Conservation (phyloP, 2,113 vertebrate genomes). For the Pardalotus punctatus region DNA sequence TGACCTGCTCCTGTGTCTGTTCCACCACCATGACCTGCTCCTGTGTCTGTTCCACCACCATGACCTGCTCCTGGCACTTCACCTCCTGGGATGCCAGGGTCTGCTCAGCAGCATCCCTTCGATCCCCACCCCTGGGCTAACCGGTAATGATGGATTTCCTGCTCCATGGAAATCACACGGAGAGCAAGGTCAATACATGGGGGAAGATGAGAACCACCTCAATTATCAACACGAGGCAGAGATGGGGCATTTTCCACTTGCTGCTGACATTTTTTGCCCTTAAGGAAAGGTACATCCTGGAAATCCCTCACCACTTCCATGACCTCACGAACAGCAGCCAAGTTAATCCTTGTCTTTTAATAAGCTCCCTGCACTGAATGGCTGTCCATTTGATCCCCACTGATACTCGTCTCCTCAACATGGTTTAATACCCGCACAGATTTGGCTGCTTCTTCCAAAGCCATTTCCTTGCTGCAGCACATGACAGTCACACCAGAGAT, state of each 20-base stretch:
- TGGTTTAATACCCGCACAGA: conserved; percentile 13
- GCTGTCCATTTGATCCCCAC: conserved; percentile 3
- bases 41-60: too few relatives aligned
- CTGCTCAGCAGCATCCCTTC: background rate
- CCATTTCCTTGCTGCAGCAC: conserved; percentile 51
- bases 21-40: too few relatives aligned
- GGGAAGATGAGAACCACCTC: background rate
- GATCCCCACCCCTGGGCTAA: background rate
- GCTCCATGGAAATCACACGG: fast-evolving
- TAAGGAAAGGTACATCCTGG: background rate
- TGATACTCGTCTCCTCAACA: background rate
- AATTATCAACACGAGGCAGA: background rate
- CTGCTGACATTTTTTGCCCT: background rate
- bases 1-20: too few relatives aligned
- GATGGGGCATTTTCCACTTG: background rate
- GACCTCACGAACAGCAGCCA: background rate
- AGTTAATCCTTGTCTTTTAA: conserved; percentile 31
- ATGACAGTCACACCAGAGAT: conserved; percentile 65
- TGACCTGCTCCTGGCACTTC: background rate
- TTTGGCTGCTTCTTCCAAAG: conserved; percentile 45
- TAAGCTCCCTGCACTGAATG: background rate
- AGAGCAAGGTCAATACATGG: fast-evolving
- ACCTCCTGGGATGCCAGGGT: background rate
- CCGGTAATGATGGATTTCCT: background rate
- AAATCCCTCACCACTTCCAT: background rate